Conservation (phyloP, 2,888 invertebrate genomes). For the Xylocampa areola region DNA sequence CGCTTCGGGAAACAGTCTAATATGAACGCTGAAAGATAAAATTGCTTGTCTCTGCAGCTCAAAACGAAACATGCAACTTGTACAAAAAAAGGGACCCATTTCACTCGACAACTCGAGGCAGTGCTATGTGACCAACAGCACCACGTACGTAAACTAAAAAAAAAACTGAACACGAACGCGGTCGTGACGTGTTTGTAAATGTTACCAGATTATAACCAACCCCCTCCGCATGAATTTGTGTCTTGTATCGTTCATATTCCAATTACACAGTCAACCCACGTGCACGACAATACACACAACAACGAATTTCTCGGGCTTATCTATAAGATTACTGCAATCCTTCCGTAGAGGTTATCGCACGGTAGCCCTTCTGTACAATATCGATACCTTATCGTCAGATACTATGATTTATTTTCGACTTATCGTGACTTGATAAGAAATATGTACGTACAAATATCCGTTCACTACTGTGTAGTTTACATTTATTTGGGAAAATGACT, state of each 20-base stretch:
- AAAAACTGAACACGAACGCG: constrained; percentile 64
- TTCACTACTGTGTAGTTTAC: constrained; percentile 70
- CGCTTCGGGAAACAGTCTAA: constrained; percentile 64
- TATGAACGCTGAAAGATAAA: constrained; percentile 65
- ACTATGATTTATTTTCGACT: constrained; percentile 79
- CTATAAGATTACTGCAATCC: constrained; percentile 78
- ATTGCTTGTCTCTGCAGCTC: constrained; percentile 61
- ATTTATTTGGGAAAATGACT: constrained; percentile 60
- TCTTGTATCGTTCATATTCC: constrained; percentile 75
- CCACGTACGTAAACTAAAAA: constrained; percentile 73
- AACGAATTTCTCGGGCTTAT: constrained; percentile 77
- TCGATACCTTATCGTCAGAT: constrained; percentile 80
- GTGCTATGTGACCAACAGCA: constrained; percentile 70
- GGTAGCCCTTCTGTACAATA: constrained; percentile 79
- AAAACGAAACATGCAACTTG: constrained; percentile 66
- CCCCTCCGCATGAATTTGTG: constrained; percentile 74
- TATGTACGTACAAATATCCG: constrained; percentile 64
- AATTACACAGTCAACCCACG: constrained; percentile 79
- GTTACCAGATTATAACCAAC: constrained; percentile 74
- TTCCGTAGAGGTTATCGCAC: constrained; percentile 80
- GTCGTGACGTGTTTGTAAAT: constrained; percentile 84
- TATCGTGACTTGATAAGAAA: constrained; percentile 75
- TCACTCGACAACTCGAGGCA: constrained; percentile 74
- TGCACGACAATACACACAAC: constrained; percentile 67
- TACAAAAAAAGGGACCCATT: constrained; percentile 79